These are phyloP conservation scores for Epinephelus coioides DNA, from an alignment of 2,797 vertebrate species.

Conservation along the genomic window DNA sequence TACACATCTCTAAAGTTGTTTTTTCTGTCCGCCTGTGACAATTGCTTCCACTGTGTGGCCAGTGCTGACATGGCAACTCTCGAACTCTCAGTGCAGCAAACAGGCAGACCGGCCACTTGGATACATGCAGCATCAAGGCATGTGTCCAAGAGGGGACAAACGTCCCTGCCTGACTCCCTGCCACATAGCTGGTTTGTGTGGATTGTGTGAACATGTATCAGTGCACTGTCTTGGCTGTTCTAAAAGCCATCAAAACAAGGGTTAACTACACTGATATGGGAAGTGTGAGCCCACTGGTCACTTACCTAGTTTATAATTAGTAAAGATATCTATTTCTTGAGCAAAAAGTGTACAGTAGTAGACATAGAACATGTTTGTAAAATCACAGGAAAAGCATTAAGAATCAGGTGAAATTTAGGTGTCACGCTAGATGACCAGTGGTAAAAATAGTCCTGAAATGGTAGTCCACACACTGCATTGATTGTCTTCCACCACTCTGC, in stretches of 20 bases:
- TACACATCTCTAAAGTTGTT: slow-evolving; percentile 30
- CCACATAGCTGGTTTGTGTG: slow-evolving; percentile 25
- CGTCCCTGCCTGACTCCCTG: slow-evolving; percentile 30
- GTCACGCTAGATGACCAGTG: not conserved
- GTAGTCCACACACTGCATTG: slow-evolving; percentile 1
- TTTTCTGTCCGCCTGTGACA: slow-evolving; percentile 31
- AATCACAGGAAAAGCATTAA: not conserved
- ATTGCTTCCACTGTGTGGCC: slow-evolving; percentile 52
- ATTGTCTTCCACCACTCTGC: slow-evolving; percentile 15
- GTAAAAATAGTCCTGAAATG: slow-evolving; percentile 1
- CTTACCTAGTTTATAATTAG: not conserved
- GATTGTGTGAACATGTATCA: slow-evolving; percentile 11
- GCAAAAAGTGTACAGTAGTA: not conserved
- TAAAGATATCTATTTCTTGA: not conserved
- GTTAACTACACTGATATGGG: not conserved
- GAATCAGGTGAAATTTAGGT: not conserved
- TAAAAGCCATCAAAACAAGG: not conserved
- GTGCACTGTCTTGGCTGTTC: no score
- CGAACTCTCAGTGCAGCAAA: slow-evolving; percentile 60
- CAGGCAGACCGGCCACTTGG: slow-evolving; percentile 58
- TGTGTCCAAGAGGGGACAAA: slow-evolving; percentile 61
- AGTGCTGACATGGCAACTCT: slow-evolving; percentile 77
- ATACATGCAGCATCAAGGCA: slow-evolving; percentile 61
- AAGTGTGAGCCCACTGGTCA: not conserved
- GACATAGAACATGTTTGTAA: not conserved